Percentiles rank a stretch among this genome's conserved stretches.
Evolutionary conservation across 2,888 invertebrate genomes (phyloP).

Genomic region (Scaptomyza reducta): DNA sequence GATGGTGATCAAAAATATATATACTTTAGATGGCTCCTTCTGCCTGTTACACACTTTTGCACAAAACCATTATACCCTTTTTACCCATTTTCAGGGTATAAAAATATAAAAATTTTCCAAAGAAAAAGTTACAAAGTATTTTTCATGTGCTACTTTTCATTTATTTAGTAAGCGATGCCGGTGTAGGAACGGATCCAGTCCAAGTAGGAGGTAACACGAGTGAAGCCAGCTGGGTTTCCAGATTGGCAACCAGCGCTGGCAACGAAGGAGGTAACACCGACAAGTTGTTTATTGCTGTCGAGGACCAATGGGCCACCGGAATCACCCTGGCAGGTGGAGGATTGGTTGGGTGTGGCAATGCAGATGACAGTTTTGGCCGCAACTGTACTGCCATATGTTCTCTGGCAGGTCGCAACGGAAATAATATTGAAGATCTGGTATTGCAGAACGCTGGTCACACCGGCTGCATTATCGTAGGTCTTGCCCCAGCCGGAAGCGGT

Average conservation of each 20-base stretch:
- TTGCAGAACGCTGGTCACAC: conserved; percentile 77
- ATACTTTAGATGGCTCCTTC: no score
- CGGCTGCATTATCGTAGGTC: conserved; percentile 57
- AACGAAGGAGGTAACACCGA: conserved; percentile 78
- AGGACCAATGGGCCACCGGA: conserved; percentile 81
- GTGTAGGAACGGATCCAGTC: conserved; percentile 71
- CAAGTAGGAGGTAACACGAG: conserved; percentile 68
- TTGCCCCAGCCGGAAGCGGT: conserved; percentile 85
- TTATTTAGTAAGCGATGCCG: conserved; percentile 59
- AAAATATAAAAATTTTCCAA: no score
- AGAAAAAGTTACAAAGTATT: background rate
- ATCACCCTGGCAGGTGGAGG: conserved; percentile 80
- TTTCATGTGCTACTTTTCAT: conserved; percentile 14
- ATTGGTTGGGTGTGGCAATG: conserved; percentile 58
- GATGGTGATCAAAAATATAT: no score
- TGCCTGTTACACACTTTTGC: no score
- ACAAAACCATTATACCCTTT: no score
- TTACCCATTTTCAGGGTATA: no score
- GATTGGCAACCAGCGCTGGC: conserved; percentile 56
- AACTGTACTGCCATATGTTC: conserved; percentile 49
- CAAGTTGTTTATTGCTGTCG: conserved; percentile 24
- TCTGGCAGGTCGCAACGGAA: conserved; percentile 71
- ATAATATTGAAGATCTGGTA: conserved; percentile 76
- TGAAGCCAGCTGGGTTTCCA: conserved; percentile 68
- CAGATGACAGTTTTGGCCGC: conserved; percentile 64